Base-by-base conservation (phyloP, 2,888 invertebrate species). In the Acrobasis repandana region DNA sequence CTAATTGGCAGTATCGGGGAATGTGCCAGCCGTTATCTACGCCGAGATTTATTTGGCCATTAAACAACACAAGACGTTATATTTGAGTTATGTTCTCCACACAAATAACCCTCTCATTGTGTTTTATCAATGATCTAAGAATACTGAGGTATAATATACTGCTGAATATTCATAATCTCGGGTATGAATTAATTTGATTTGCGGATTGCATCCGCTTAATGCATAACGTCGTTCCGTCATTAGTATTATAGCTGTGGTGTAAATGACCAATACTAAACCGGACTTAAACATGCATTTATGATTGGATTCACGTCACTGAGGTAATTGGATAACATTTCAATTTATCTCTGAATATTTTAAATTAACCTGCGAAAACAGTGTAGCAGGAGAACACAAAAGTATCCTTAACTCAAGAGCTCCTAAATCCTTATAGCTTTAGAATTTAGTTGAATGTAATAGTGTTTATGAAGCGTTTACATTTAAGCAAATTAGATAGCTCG, bases 1-100 rank as follows among this genome's bases (percentile, higher is more conserved):
- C 82, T 90, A 89, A 89, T 90, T 90, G 88, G 85, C 85, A 80
- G 76, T 76, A 73, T 74, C 75, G 75, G 68, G 72, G 78, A 79
- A 68, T 67, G 69, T 63, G 68, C 64, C 61, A 65, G 65, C 65
- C 69, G 71, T 72, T 74, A 80, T 76, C 77, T 72, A 57, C 66
- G 62, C 67, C 67, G 73, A 73, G 78, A 86, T 86, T 86, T 86
- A 87, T 86, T 82, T 73, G 73, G 68, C 79, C 78, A 79, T 82
- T 82, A 80, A 72, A 72, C 63, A 64, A 65, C 63, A 64, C 64
- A 68, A 69, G 69, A 65, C 67, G 46, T 48, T 47, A 47, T 52
- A 36, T 33, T 33, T 52, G 51, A 18, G 38, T 34, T 38, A 33
- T 54, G 9, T 38, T 49, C 3, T 1, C 16, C 51, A 38, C 15